Evolutionary conservation across 2,797 vertebrate genomes (phyloP).

Genomic region (Orestias chungarensis): DNA sequence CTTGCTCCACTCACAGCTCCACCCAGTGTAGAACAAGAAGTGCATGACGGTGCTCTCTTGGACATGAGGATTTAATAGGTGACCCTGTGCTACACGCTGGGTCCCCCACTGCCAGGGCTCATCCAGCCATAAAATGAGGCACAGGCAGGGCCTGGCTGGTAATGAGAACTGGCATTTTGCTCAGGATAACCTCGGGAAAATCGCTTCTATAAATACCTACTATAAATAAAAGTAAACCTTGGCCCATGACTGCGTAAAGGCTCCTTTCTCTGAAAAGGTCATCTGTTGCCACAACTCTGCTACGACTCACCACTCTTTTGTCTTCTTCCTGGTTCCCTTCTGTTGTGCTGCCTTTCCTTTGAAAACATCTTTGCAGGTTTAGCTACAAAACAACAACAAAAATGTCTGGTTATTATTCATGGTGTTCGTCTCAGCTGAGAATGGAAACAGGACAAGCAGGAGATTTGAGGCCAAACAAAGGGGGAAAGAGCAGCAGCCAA

Average conservation of each 20-base stretch:
- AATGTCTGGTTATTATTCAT: neutral
- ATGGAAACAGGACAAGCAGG: neutral
- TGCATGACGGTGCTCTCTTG: constrained; percentile 75
- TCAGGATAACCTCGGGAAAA: constrained; percentile 84
- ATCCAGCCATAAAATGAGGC: constrained; percentile 85
- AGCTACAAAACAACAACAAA: neutral
- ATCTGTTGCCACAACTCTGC: constrained; percentile 65
- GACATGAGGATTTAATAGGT: constrained; percentile 81
- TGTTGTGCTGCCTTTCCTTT: constrained; percentile 22
- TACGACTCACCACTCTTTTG: constrained; percentile 41
- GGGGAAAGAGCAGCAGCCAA: neutral
- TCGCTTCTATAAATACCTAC: constrained; percentile 85
- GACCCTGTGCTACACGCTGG: constrained; percentile 80
- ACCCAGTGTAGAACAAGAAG: constrained; percentile 72
- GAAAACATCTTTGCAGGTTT: neutral
- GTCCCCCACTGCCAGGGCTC: constrained; percentile 74
- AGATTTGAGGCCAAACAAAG: neutral
- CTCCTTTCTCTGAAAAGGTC: constrained; percentile 80
- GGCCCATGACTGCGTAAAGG: constrained; percentile 67
- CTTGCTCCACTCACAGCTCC: constrained; percentile 52
- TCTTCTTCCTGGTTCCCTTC: constrained; percentile 28
- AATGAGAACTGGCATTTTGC: constrained; percentile 86
- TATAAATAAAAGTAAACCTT: constrained; percentile 84
- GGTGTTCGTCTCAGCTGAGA: neutral
- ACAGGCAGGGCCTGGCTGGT: constrained; percentile 77